These are phyloP conservation scores for Aldrovandia affinis DNA, from an alignment of 2,797 vertebrate species.

Conservation along the genomic window DNA sequence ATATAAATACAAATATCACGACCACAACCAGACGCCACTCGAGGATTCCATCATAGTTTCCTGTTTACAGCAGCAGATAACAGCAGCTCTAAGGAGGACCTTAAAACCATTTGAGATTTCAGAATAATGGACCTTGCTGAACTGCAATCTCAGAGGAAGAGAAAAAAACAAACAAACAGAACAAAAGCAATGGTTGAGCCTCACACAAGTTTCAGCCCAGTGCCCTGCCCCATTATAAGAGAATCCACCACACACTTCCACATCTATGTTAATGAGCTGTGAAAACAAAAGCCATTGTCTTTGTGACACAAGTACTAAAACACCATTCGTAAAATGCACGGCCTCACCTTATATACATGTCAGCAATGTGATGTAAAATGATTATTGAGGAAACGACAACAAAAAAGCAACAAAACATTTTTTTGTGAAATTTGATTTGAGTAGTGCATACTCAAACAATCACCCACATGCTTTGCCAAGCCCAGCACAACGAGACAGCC, in stretches of 20 bases:
- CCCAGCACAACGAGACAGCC: neutral
- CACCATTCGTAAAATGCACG: neutral
- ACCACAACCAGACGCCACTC: neutral
- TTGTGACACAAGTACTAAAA: neutral
- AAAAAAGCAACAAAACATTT: neutral
- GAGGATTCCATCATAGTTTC: slow-evolving; percentile 2
- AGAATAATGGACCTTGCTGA: neutral
- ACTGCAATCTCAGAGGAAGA: neutral
- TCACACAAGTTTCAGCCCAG: neutral
- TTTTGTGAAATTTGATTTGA: neutral
- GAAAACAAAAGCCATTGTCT: neutral
- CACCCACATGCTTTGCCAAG: slow-evolving; percentile 18
- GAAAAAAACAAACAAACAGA: neutral
- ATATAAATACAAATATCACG: neutral
- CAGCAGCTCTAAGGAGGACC: neutral
- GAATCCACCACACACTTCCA: neutral
- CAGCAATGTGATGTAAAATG: neutral
- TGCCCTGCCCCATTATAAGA: neutral
- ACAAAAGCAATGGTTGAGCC: neutral
- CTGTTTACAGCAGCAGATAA: slow-evolving; percentile 25
- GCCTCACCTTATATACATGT: neutral
- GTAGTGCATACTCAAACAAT: neutral
- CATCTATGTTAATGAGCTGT: neutral
- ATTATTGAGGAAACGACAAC: neutral
- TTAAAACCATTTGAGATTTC: neutral